A percentile compares a stretch with the other conserved stretches of the same genome.
phyloP scores from a whole-genome alignment of 2,113 vertebrate genomes.

The Megaceryle maxima region DNA sequence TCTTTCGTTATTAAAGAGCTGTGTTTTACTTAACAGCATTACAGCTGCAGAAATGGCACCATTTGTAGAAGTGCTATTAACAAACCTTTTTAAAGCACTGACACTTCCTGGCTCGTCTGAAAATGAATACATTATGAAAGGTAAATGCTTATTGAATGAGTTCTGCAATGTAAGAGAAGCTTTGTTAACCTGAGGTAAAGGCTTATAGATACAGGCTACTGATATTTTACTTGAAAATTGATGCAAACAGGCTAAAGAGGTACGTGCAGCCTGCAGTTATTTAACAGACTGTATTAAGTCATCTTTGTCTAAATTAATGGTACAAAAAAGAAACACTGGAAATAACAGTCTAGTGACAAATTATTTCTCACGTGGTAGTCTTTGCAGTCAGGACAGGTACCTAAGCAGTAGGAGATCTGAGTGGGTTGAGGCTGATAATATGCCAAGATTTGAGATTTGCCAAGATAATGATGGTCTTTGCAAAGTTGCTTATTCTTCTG shows the following conservation, averaged over 20 bases:
- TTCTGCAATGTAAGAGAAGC: neutral
- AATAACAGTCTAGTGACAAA: neutral
- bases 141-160: slow-evolving; percentile 68
- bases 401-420: neutral
- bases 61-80: slow-evolving; percentile 92
- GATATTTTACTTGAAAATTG: neutral
- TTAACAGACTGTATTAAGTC: neutral
- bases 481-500: neutral
- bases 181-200: neutral
- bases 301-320: neutral
- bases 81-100: slow-evolving; percentile 94
- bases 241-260: neutral
- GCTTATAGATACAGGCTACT: neutral
- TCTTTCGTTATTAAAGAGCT: slow-evolving; percentile 32
- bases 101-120: slow-evolving; percentile 93
- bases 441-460: neutral
- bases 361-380: neutral
- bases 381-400: neutral
- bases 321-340: neutral
- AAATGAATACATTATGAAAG: slow-evolving; percentile 99
- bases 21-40: slow-evolving; percentile 81
- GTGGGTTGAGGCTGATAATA: neutral
- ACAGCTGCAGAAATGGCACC: slow-evolving; percentile 89
- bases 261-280: neutral
- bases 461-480: neutral